These are phyloP conservation scores for Actinostola sp. DNA, from an alignment of 92 coral and sea anemone species.

Conservation along the genomic window DNA sequence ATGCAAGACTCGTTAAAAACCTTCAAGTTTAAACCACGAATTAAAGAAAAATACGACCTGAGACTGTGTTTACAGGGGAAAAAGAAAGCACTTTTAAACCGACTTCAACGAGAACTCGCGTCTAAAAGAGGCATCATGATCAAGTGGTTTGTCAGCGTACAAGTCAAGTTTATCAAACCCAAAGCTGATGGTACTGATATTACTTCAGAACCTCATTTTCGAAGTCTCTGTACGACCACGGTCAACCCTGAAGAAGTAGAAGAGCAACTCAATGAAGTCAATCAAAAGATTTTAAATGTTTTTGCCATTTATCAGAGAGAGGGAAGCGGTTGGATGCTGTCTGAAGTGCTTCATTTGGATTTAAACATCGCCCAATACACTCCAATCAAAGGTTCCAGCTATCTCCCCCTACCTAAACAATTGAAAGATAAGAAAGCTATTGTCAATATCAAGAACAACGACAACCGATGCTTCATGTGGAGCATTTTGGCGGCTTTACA, in stretches of 20 bases:
- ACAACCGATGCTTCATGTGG: conserved; percentile 19
- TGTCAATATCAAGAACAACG: conserved; percentile 11
- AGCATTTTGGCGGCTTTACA: conserved; percentile 25
- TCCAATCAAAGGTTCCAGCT: too few relatives aligned
- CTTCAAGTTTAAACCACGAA: conserved; percentile 27
- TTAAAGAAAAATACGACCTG: conserved; percentile 26
- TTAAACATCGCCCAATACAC: conserved; percentile 28
- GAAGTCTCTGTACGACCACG: conserved; percentile 31
- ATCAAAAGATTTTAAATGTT: conserved; percentile 1
- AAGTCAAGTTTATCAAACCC: conserved; percentile 32
- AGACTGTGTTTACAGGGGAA: conserved; percentile 14
- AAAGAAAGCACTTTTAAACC: conserved; percentile 4
- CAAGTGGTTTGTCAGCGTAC: conserved; percentile 16
- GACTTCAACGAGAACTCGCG: conserved; percentile 16
- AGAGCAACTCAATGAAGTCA: conserved; percentile 26
- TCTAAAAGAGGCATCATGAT: conserved; percentile 24
- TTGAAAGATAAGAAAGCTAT: conserved; percentile 21
- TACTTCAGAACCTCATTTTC: conserved; percentile 29
- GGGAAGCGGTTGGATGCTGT: conserved; percentile 33
- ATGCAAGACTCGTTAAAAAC: conserved; percentile 25
- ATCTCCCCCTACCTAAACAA: conserved; percentile 23
- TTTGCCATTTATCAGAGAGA: conserved; percentile 26
- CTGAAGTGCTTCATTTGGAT: conserved; percentile 19
- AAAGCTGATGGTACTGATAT: conserved; percentile 29
- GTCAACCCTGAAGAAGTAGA: conserved; percentile 19